phyloP scores from a whole-genome alignment of 2,888 invertebrate genomes.

The Papilio demoleus region DNA sequence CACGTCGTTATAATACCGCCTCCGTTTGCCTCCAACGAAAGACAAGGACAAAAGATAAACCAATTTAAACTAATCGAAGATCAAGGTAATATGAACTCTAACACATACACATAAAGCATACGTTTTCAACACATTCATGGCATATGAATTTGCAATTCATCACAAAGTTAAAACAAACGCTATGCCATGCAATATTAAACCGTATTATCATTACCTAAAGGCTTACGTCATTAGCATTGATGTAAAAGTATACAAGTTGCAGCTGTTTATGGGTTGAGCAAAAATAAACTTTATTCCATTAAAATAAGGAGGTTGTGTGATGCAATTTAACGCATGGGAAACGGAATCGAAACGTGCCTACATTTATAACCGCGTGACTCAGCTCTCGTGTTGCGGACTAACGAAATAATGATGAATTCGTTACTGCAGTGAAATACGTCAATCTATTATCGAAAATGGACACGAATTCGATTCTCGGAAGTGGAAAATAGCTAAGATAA shows the following conservation, averaged over 20 bases:
- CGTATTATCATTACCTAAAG: neutral
- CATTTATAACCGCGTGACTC: conserved; percentile 23
- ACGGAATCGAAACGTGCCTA: conserved; percentile 16
- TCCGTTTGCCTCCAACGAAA: conserved; percentile 7
- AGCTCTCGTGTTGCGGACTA: conserved; percentile 27
- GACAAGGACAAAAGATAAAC: conserved; percentile 17
- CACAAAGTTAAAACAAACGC: conserved; percentile 1
- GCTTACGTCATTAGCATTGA: neutral
- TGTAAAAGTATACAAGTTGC: neutral
- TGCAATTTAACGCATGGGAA: neutral
- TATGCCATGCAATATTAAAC: conserved; percentile 9
- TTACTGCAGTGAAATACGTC: conserved; percentile 14
- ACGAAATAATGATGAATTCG: conserved; percentile 37
- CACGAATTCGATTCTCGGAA: neutral
- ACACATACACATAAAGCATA: neutral
- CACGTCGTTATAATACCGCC: conserved; percentile 38
- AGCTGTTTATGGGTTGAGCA: neutral
- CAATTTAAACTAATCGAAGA: neutral
- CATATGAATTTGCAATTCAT: conserved; percentile 13
- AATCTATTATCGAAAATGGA: neutral
- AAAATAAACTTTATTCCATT: conserved; percentile 4
- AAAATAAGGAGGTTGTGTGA: neutral
- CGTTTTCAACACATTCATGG: neutral
- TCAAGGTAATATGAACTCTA: conserved; percentile 23
- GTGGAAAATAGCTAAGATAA: neutral